Percentiles rank a stretch among this genome's conserved stretches.
These are phyloP conservation scores for Herpetotheres cachinnans DNA, from an alignment of 2,113 vertebrate genomes.

Conservation along the genomic window DNA sequence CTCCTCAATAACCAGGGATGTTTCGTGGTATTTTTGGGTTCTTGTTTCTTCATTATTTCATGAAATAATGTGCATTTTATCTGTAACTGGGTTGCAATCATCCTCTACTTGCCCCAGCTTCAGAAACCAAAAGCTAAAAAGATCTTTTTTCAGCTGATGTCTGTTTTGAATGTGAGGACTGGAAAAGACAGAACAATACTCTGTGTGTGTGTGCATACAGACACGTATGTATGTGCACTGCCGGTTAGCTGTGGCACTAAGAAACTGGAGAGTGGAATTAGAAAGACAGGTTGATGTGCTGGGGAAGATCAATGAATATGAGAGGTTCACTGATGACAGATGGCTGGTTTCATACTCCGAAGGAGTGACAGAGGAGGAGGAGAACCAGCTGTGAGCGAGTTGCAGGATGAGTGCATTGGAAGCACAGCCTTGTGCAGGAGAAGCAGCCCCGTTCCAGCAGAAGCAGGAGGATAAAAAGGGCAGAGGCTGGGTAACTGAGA, in stretches of 20 bases:
- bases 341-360: slow-evolving; percentile 60
- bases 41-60: background rate
- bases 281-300: slow-evolving; percentile 20
- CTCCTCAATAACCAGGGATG: background rate
- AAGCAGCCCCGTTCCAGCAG: slow-evolving; percentile 27
- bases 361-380: slow-evolving; percentile 64
- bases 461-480: slow-evolving; percentile 8
- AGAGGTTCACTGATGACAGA: slow-evolving; percentile 63
- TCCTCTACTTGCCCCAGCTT: background rate
- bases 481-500: background rate
- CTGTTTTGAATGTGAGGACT: background rate
- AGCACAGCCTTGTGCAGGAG: background rate
- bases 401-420: slow-evolving; percentile 54
- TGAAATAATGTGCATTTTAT: background rate
- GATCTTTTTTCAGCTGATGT: background rate
- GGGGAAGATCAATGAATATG: slow-evolving; percentile 64
- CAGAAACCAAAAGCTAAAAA: background rate
- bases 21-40: background rate
- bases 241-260: background rate
- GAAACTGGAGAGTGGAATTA: slow-evolving; percentile 17
- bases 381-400: slow-evolving; percentile 64
- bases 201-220: too few species aligned
- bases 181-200: background rate
- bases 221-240: background rate
- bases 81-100: background rate